Conservation (phyloP, 2,113 vertebrate species). For the Steatornis caripensis region DNA sequence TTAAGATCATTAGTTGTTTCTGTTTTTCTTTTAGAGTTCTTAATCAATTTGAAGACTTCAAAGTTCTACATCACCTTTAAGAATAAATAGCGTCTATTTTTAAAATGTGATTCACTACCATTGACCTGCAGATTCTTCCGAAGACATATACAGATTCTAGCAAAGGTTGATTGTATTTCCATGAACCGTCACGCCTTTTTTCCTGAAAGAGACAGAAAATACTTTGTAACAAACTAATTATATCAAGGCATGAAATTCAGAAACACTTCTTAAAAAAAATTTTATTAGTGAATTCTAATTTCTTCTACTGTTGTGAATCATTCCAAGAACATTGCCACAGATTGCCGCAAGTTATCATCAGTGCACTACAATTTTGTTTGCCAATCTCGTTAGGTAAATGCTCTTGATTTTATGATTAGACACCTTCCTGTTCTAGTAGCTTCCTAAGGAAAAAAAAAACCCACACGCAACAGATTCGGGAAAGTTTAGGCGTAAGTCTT, state of each 20-base stretch:
- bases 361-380: background rate
- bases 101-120: background rate
- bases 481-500: background rate
- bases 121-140: background rate
- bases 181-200: background rate
- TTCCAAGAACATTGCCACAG: background rate
- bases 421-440: background rate
- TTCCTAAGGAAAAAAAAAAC: background rate
- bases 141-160: background rate
- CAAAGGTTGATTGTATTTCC: background rate
- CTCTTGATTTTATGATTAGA: background rate
- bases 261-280: background rate
- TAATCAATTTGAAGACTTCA: background rate
- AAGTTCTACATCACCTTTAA: slow-evolving; percentile 14
- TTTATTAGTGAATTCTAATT: background rate
- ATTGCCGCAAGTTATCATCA: background rate
- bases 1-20: background rate
- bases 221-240: background rate
- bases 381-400: background rate
- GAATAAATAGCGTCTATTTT: background rate
- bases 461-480: background rate
- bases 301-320: background rate
- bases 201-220: slow-evolving; percentile 4
- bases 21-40: background rate
- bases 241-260: background rate